phyloP scores from a whole-genome alignment of 2,113 vertebrate genomes.

The Caretta caretta region DNA sequence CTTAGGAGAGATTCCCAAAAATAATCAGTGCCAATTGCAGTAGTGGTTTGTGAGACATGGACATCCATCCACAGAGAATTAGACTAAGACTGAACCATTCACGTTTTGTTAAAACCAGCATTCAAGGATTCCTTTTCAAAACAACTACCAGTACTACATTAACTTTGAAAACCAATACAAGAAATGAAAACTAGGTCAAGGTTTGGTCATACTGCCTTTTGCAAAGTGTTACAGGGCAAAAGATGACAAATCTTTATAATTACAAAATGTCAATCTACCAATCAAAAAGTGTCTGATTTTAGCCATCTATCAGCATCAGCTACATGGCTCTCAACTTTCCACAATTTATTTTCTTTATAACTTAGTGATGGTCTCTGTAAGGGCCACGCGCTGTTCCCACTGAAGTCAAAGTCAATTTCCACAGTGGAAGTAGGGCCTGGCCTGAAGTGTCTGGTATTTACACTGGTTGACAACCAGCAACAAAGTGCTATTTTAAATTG shows the following conservation, averaged over 20 bases:
- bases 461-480: background rate
- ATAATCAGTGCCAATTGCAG: constrained; percentile 18
- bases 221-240: background rate
- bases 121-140: background rate
- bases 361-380: background rate
- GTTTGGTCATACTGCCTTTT: background rate
- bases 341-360: background rate
- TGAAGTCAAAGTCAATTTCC: background rate
- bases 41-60: background rate
- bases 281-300: rapidly evolving
- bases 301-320: background rate
- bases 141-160: background rate
- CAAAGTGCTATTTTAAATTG: background rate
- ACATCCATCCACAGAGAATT: constrained; percentile 16
- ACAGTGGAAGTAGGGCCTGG: background rate
- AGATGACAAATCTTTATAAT: background rate
- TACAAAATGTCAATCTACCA: background rate
- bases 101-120: background rate
- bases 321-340: background rate
- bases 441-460: background rate
- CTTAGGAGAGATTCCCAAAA: constrained; percentile 48
- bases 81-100: background rate
- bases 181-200: background rate
- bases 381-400: background rate
- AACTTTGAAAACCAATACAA: background rate